These are phyloP conservation scores for Panthera tigris DNA, from an alignment of 2,113 vertebrate species.

Conservation along the genomic window DNA sequence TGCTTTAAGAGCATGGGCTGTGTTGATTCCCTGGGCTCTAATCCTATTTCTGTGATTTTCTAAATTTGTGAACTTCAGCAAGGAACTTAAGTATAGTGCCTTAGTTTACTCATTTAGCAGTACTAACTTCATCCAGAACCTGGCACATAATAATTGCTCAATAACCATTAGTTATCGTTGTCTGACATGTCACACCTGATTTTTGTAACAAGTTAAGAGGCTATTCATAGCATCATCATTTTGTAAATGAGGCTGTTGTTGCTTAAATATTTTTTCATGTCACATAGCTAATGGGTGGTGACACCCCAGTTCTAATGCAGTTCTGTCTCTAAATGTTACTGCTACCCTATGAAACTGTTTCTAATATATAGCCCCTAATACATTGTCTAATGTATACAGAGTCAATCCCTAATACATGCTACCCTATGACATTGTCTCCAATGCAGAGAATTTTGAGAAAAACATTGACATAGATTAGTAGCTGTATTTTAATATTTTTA, in stretches of 20 bases:
- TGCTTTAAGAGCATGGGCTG: not conserved
- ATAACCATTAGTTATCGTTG: not conserved
- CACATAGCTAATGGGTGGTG: not conserved
- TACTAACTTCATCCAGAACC: not conserved
- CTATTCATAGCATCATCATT: not conserved
- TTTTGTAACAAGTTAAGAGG: not conserved
- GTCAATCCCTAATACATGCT: not conserved
- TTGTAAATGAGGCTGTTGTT: not conserved
- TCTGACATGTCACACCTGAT: not conserved
- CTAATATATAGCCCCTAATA: not conserved
- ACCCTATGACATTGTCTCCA: not conserved
- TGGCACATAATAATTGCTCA: not conserved
- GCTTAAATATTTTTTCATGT: not conserved
- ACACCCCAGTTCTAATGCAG: not conserved
- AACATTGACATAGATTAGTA: not conserved
- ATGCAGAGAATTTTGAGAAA: not conserved
- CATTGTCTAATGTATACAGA: too few relatives aligned
- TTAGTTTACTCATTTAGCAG: not conserved
- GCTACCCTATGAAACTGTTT: not conserved
- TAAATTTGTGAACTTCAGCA: not conserved
- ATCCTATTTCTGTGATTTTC: not conserved
- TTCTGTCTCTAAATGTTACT: not conserved
- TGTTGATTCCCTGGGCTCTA: not conserved
- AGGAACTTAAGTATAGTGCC: not conserved
- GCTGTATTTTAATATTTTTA: slow-evolving; percentile 7